phyloP scores from a whole-genome alignment of 2,888 invertebrate species.

The Drosophila robusta region DNA sequence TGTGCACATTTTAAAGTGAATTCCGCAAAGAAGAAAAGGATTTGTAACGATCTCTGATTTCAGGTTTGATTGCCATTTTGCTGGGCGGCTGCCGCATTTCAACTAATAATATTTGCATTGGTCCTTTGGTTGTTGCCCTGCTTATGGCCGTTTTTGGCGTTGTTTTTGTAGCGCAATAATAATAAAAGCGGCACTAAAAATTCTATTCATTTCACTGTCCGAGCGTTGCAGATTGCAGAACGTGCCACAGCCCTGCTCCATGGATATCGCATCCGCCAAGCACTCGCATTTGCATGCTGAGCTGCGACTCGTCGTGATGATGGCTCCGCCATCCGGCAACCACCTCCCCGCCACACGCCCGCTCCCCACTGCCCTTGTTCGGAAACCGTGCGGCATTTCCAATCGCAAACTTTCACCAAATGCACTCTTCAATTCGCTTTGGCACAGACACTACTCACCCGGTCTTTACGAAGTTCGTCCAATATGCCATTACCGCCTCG shows the following conservation, averaged over 20 bases:
- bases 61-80: conserved; percentile 60
- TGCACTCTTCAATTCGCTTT: conserved; percentile 65
- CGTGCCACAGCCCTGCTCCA: conserved; percentile 58
- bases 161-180: conserved; percentile 60
- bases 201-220: conserved; percentile 81
- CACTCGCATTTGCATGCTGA: conserved; percentile 68
- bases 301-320: conserved; percentile 50
- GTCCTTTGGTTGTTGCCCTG: conserved; percentile 20
- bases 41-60: conserved; percentile 72
- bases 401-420: conserved; percentile 63
- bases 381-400: conserved; percentile 18
- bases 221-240: conserved; percentile 77
- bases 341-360: too few relatives aligned
- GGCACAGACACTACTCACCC: conserved; percentile 88
- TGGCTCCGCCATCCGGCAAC: conserved; percentile 30
- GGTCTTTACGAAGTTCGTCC: conserved; percentile 95
- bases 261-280: conserved; percentile 41
- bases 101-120: conserved; percentile 74
- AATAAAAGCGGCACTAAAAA: conserved; percentile 77
- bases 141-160: conserved; percentile 38
- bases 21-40: conserved; percentile 15
- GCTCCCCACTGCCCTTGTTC: not conserved
- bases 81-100: conserved; percentile 36
- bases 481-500: conserved; percentile 94
- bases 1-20: conserved; percentile 11